These are phyloP conservation scores for Microtus richardsoni DNA, from an alignment of 2,113 vertebrate species.

Conservation along the genomic window DNA sequence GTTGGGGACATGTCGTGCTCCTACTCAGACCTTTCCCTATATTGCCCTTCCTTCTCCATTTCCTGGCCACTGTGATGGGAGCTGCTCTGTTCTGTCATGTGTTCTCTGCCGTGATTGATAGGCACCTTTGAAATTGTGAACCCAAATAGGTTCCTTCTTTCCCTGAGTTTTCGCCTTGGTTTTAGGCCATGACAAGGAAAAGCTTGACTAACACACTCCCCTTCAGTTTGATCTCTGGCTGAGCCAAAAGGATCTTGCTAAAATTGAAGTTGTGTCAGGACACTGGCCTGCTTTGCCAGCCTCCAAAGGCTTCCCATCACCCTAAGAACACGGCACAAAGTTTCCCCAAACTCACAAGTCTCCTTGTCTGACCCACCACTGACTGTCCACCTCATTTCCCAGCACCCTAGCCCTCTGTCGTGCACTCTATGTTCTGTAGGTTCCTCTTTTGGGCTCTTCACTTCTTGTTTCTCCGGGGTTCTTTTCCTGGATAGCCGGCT, in stretches of 20 bases:
- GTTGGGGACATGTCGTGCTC: background rate
- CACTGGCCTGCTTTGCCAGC: background rate
- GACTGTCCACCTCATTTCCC: background rate
- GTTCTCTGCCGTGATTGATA: background rate
- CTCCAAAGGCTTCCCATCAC: background rate
- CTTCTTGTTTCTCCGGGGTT: background rate
- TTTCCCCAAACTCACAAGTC: background rate
- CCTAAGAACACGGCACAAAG: background rate
- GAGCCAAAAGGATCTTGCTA: background rate
- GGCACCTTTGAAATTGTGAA: background rate
- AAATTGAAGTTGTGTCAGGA: background rate
- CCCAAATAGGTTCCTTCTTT: background rate
- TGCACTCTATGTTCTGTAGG: background rate
- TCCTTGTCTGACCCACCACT: background rate
- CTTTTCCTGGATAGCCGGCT: background rate
- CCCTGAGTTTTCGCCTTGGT: background rate
- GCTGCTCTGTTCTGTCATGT: background rate
- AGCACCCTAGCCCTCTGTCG: accelerated
- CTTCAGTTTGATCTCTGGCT: background rate
- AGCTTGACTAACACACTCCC: background rate
- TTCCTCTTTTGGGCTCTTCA: background rate
- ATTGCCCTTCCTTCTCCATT: background rate
- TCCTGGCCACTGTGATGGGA: background rate
- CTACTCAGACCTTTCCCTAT: background rate
- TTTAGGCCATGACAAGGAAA: background rate